Base-by-base conservation (phyloP, 2,888 invertebrate genomes). In the Eupithecia subfuscata region DNA sequence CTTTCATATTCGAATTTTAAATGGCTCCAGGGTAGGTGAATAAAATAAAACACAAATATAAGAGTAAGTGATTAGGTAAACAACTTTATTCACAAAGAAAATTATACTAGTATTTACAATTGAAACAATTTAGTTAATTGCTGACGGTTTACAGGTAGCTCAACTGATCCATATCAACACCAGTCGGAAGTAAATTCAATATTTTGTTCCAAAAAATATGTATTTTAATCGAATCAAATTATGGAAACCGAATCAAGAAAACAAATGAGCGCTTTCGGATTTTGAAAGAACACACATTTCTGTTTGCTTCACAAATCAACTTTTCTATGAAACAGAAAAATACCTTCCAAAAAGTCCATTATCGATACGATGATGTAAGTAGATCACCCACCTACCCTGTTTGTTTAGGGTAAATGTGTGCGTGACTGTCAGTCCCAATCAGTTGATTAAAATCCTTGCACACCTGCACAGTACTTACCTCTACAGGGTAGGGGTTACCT, bases 371-470 rank as follows among this genome's bases (percentile, higher is more conserved):
- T 69, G 73, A 73, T 74, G 71, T 72, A 70, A 75, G 70, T 77
- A 75, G 77, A 73, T 73, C 75, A 75, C 70, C 72, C 75, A 75
- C 70, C 72, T 71, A 76, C 71, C 73, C 75, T 69, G 71, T 79
- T 77, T 77, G 78, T 75, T 72, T 74, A 74, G 75, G 77, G 75
- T 76, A 71, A 70, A 67, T 67, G 71, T 63, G 71, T 75, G 77
- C 73, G 71, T 78, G 76, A 60, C 71, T 76, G 79, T 78, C 75
- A 69, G 89, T 88, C 84, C 88, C 90, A 93, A 93, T 93, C 92
- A 93, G 90, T 90, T 90, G 92, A 92, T 93, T 91, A 92, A 94
- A 93, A 93, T 93, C 92, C 81, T 82, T 75, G 89, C 91, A 91
- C 94, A 93, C 93, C 93, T 93, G 93, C 92, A 85, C 82, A 85